Evolutionary conservation across 2,888 invertebrate genomes (phyloP).

Genomic region (Rhingia campestris): DNA sequence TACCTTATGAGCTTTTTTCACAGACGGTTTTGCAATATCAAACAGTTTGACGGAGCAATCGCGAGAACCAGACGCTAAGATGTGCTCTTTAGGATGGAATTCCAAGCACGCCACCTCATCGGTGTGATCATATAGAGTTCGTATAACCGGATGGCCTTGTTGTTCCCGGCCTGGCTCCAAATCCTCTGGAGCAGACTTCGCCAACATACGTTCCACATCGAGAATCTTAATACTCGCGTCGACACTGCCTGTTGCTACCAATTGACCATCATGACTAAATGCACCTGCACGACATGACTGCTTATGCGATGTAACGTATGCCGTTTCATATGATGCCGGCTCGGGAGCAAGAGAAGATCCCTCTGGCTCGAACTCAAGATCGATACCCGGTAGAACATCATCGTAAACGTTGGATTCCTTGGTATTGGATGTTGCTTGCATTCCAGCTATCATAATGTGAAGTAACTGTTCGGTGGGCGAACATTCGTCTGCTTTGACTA

Average conservation of each 20-base stretch:
- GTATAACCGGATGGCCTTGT: constrained; percentile 98
- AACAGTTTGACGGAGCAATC: constrained; percentile 98
- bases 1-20: constrained; percentile 98
- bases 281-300: constrained; percentile 97
- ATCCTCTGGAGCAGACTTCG: constrained; percentile 97
- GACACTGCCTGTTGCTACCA: constrained; percentile 98
- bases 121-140: constrained; percentile 96
- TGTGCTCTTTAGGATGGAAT: constrained; percentile 97
- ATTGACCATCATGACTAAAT: constrained; percentile 96
- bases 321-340: constrained; percentile 98
- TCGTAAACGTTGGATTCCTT: constrained; percentile 84
- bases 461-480: constrained; percentile 97
- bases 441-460: constrained; percentile 92
- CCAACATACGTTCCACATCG: constrained; percentile 99
- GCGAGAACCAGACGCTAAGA: constrained; percentile 96
- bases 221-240: constrained; percentile 99
- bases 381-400: constrained; percentile 83
- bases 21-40: constrained; percentile 98
- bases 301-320: constrained; percentile 99
- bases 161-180: constrained; percentile 92
- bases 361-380: constrained; percentile 98
- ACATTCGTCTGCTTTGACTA: constrained; percentile 95
- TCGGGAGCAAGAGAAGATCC: constrained; percentile 96
- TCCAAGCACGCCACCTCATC: constrained; percentile 98
- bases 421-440: constrained; percentile 90